Percentiles rank a stretch among this genome's conserved stretches.
Evolutionary conservation across 1,140 invertebrate genomes (phyloP).

Genomic region (Tetranychus urticae): DNA sequence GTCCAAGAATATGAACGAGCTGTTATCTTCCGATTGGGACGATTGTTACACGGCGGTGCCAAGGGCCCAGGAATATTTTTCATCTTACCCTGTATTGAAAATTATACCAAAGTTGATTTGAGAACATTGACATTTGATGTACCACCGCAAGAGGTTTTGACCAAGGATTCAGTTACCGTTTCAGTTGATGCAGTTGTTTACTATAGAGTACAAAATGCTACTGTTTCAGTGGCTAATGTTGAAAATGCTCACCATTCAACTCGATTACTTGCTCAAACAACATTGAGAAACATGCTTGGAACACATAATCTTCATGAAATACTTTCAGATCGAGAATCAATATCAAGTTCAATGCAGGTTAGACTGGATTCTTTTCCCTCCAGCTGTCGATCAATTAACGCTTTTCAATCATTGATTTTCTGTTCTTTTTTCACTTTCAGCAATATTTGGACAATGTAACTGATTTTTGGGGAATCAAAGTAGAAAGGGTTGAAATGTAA

Average conservation of each 20-base stretch:
- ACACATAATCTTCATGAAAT: conserved; percentile 74
- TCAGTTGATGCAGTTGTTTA: conserved; percentile 58
- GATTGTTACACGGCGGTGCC: conserved; percentile 13
- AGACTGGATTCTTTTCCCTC: neutral
- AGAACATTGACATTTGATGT: conserved; percentile 34
- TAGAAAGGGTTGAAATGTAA: conserved; percentile 28
- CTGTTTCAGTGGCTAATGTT: conserved; percentile 84
- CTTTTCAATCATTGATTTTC: neutral
- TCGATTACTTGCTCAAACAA: conserved; percentile 23
- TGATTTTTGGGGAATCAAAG: conserved; percentile 31
- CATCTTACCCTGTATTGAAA: conserved; percentile 33
- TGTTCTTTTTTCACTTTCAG: neutral
- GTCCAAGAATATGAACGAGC: conserved; percentile 19
- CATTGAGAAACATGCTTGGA: conserved; percentile 35
- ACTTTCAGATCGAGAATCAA: conserved; percentile 66
- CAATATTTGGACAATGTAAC: conserved; percentile 20
- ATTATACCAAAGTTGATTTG: conserved; percentile 29
- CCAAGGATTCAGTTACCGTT: conserved; percentile 76
- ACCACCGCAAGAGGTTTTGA: conserved; percentile 44
- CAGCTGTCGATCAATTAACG: neutral
- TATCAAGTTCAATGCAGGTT: conserved; percentile 53
- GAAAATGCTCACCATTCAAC: conserved; percentile 81
- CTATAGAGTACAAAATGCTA: conserved; percentile 47
- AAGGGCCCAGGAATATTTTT: conserved; percentile 26
- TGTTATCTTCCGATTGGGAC: conserved; percentile 13